phyloP scores from a whole-genome alignment of 2,888 invertebrate species.

The Dyspetes luteomarginatus region DNA sequence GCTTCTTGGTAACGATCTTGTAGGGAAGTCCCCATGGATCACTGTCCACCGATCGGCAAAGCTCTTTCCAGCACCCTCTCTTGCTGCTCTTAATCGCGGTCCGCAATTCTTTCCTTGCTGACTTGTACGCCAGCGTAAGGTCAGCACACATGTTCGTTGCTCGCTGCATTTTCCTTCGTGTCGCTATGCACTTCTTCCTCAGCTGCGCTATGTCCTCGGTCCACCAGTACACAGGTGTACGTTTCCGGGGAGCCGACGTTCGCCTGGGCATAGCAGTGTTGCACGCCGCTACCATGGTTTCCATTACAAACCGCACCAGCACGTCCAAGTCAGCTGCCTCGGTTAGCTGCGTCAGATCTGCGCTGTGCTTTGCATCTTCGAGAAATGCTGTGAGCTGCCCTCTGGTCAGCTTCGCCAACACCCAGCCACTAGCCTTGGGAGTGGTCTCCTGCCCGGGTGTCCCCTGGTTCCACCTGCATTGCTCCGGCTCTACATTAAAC shows the following conservation, averaged over 20 bases:
- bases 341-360: neutral
- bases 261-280: conserved; percentile 53
- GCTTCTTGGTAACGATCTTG: conserved; percentile 3
- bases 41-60: conserved; percentile 29
- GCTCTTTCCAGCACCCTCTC: conserved; percentile 35
- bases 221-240: conserved; percentile 56
- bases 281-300: conserved; percentile 37
- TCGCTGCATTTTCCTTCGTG: conserved; percentile 30
- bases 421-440: neutral
- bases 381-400: neutral
- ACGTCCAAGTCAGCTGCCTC: neutral
- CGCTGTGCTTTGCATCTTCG: conserved; percentile 3
- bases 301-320: neutral
- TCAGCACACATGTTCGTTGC: neutral
- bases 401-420: neutral
- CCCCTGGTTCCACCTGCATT: neutral
- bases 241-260: conserved; percentile 6
- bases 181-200: neutral
- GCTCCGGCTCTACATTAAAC: neutral
- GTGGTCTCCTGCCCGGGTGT: neutral
- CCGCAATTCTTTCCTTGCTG: conserved; percentile 23
- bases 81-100: conserved; percentile 43
- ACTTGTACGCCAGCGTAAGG: neutral
- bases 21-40: conserved; percentile 46
- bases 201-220: conserved; percentile 27